Base-by-base conservation (phyloP, 2,888 invertebrate genomes). In the Tanytarsus gracilentus region DNA sequence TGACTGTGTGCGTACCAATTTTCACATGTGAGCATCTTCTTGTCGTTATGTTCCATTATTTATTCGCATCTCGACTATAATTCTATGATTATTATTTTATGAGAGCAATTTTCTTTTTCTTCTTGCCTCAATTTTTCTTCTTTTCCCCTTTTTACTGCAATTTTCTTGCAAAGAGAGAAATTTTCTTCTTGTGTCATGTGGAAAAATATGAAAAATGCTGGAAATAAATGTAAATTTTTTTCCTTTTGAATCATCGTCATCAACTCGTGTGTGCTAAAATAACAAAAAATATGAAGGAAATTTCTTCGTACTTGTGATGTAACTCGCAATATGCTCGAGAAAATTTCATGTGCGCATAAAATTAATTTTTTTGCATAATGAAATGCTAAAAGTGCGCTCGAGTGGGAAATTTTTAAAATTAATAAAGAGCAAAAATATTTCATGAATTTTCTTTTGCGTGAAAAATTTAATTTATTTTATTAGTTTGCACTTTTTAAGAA, bases 11-110 rank as follows among this genome's bases (percentile, higher is more conserved):
- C 16, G 36, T 14, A 33, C 4, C 21, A 44, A 18, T 44, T 11
- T 23, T 44, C 44, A 44, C 36, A 14, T 44, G 21, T 44, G 44
- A 44, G 21, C 44, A 8, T 18, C 16, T 23, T 44, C 23, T 23
- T 44, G 23, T 44, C 23, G 18, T 44, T 44, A 44, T 23, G 21
- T 11, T 11, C 18, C 44, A 40, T 58, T 58, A 58, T 58, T 58
- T 58, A 58, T 58, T 58, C 58, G 44, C 58, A 25, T 44, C 30
- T 18, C 21, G 58, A 39, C 58, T 58, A 58, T 58, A 58, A 58
- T 58, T 58, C 44, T 58, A 58, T 58, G 58, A 58, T 58, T 58
- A 53, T 53, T 53, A 58, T 58, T 58, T 58, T 58, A 58, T 58
- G 58, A 58, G 48, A 58, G 44, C 58, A 58, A 58, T 58, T 58